phyloP scores from a whole-genome alignment of 2,113 vertebrate genomes.

The Microtus montanus region DNA sequence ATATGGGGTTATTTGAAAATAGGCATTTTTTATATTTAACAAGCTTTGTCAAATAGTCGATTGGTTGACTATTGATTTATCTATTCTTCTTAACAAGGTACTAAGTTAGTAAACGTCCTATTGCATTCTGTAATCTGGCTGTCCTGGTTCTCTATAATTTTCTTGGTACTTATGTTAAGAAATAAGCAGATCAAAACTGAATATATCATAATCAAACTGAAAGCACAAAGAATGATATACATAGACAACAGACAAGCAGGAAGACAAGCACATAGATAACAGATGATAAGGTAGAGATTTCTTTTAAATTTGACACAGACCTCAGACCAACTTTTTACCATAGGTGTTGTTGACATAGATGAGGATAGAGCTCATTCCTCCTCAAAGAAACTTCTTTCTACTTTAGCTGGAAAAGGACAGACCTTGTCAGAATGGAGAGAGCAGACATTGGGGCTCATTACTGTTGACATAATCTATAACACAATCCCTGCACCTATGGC shows the following conservation, averaged over 20 bases:
- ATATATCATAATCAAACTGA: background rate
- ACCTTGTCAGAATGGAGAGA: background rate
- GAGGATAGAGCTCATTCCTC: no score
- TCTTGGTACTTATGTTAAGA: constrained; percentile 6
- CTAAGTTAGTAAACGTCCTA: background rate
- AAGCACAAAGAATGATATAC: background rate
- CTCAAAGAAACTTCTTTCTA: background rate
- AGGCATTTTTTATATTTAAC: background rate
- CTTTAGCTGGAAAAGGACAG: no score
- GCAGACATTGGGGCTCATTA: background rate
- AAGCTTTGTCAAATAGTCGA: background rate
- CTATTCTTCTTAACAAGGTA: constrained; percentile 15
- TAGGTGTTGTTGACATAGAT: background rate
- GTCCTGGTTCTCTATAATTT: background rate
- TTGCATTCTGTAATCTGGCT: background rate
- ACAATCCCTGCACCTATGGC: background rate
- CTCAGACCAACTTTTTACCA: background rate
- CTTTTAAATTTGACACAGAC: background rate
- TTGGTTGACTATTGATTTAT: background rate
- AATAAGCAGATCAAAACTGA: background rate
- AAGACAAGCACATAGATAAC: background rate
- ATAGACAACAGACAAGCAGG: background rate
- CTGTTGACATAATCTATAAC: background rate
- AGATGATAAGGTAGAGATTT: background rate
- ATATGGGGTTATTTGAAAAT: background rate